Evolutionary conservation across 2,113 vertebrate genomes (phyloP).

Genomic region (Bubo scandiacus): DNA sequence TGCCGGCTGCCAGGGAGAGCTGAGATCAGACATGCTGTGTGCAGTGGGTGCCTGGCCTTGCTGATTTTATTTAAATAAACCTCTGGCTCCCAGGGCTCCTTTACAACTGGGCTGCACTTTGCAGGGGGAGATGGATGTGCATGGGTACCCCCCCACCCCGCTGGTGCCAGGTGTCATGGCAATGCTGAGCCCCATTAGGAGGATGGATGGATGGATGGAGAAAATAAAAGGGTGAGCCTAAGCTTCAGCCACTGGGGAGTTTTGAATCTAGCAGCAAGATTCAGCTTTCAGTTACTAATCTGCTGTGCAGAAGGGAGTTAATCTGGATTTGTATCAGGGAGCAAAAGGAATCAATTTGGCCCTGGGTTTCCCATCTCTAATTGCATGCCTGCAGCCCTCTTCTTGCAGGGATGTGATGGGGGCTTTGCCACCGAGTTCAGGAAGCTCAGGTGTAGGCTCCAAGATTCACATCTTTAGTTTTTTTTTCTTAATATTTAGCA

Average conservation of each 20-base stretch:
- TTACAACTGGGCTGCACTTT: background rate
- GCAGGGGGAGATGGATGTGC: background rate
- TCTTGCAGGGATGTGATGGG: background rate
- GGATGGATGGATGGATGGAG: background rate
- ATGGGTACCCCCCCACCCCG: rapidly evolving
- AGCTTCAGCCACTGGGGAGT: background rate
- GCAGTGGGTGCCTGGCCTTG: rapidly evolving
- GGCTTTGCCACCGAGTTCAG: background rate
- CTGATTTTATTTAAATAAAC: background rate
- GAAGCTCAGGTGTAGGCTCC: background rate
- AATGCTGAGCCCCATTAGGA: background rate
- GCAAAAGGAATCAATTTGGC: background rate
- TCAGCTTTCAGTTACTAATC: background rate
- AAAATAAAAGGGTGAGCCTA: background rate
- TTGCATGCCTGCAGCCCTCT: background rate
- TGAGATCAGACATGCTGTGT: rapidly evolving
- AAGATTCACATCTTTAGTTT: background rate
- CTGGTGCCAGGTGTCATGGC: background rate
- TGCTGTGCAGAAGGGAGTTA: background rate
- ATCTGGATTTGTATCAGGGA: background rate
- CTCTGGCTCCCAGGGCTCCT: background rate
- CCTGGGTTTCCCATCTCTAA: background rate
- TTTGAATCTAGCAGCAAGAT: background rate
- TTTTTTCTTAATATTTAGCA: slow-evolving; percentile 1
- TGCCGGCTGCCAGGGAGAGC: rapidly evolving